phyloP scores from a whole-genome alignment of 2,888 invertebrate genomes.

The Tetheella fluctuosa region DNA sequence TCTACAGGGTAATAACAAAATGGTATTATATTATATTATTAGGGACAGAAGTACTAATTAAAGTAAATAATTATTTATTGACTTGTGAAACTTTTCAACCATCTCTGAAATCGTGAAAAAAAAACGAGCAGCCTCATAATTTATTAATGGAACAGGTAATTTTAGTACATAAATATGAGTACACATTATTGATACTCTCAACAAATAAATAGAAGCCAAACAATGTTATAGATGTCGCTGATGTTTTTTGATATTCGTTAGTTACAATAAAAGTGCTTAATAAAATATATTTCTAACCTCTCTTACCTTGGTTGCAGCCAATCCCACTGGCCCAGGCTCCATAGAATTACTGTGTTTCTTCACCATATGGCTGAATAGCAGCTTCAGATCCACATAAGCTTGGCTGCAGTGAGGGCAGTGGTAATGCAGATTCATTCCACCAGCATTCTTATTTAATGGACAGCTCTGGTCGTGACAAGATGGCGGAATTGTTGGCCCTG shows the following conservation, averaged over 20 bases:
- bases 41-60: no score
- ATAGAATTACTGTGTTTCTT: slow-evolving; percentile 76
- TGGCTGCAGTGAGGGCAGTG: slow-evolving; percentile 79
- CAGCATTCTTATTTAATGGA: slow-evolving; percentile 74
- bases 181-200: no score
- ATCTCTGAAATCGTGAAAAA: no score
- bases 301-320: slow-evolving; percentile 80
- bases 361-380: slow-evolving; percentile 78
- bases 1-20: no score
- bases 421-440: slow-evolving; percentile 77
- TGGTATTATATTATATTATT: no score
- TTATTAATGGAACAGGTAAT: no score
- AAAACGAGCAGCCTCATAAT: no score
- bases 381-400: slow-evolving; percentile 75
- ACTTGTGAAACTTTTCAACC: no score
- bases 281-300: slow-evolving; percentile 15
- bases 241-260: background rate
- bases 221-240: background rate
- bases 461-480: slow-evolving; percentile 84
- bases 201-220: background rate
- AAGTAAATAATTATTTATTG: no score
- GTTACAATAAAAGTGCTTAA: slow-evolving; percentile 2
- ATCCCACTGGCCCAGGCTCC: slow-evolving; percentile 71
- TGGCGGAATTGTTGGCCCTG: slow-evolving; percentile 80
- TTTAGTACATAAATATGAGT: no score